Base-by-base conservation (phyloP, 1,140 invertebrate genomes). In the Aethina tumida region DNA sequence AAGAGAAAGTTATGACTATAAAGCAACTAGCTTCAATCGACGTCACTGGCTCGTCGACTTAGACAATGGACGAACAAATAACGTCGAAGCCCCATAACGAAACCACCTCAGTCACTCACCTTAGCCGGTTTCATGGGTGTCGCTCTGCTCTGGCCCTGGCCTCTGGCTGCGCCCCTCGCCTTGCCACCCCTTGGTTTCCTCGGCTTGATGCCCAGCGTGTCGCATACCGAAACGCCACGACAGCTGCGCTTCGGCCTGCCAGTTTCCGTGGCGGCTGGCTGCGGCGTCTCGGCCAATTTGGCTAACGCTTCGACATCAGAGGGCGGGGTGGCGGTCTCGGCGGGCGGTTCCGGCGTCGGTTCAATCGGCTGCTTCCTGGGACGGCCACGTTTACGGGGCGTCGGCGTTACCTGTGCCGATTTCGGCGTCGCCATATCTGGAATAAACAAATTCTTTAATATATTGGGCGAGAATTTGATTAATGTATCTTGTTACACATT, bases 191-290 rank as follows among this genome's bases (percentile, higher is more conserved):
- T 38, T 5, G 56, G 50, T 31, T 54, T 57, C 28, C 55, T 56
- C 7, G 58, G 53, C 37, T 57, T 59, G 14, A 61, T 56, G 10
- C 59, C 57, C 14, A 61, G 34, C 2, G 56, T 58, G 13, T 47
- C 50, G 20, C 53, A 40, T 5, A 58, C 55, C 2, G 43, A 55
- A 6, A 45, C 47, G 9, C 55, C 57, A 32, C 57, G 39, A 40
- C 59, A 61, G 46, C 57, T 60, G 8, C 59, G 47, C 40, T 61
- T 61, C n/a, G 59, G 59, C 18, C 59, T 42, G 4, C 49, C 47
- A 3, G 48, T 45, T 10, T 43, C 39, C 16, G 43, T 26, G 12
- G 40, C 27, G 4, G 35, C 28, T 9, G 26, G 29, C 5, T 16
- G 30, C 15, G 40, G 35, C 1, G 37, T 31, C 17, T 14, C 28